Evolutionary conservation across 2,113 vertebrate genomes (phyloP), one percentile per base, ranked within the genome.

Genomic region (Salvelinus namaycush): DNA sequence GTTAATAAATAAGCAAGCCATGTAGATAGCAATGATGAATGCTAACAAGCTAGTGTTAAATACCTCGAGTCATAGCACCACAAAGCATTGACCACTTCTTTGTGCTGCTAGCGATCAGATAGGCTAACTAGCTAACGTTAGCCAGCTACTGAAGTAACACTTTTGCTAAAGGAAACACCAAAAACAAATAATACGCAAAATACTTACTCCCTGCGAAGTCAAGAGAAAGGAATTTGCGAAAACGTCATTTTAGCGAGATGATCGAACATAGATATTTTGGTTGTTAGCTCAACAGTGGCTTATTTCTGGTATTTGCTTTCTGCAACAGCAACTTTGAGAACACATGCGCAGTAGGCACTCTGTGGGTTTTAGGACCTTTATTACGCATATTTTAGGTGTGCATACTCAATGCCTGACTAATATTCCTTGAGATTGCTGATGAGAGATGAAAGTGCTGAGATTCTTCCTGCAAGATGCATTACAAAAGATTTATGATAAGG

Each of bases 101-200:
- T 92, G 91, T 91, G 89, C 88, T 81, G 74, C 80, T 64, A 83
- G 5, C 85, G 89, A 89, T 89, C 87, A 81, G 86, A 82, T 88
- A 86, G 73, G 76, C n/a, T 64, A 26, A 64, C 11, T 27, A 16
- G 60, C 79, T 67, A 78, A 75, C 79, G 77, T 80, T 24, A 76
- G 81, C 84, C 11, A 31, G 34, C 51, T 18, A 44, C 39, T 44
- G 39, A 69, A n/a, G 27, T 31, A 44, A 3, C 20, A 5, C 6
- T 44, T 31, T 69, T 34, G 22, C 24, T 18, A 64, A 26, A 29
- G 16, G 34, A n/a, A 69, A 34, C 20, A 20, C 16, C 44, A 16
- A 22, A 69, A 34, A 39, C 5, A 3, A 0, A 12, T 64, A 24
- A 26, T 26, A 22, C 16, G 9, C 68, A 44, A 3, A 69, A 31